phyloP scores from a whole-genome alignment of 2,888 invertebrate genomes.

The Harpagoxenus sublaevis region DNA sequence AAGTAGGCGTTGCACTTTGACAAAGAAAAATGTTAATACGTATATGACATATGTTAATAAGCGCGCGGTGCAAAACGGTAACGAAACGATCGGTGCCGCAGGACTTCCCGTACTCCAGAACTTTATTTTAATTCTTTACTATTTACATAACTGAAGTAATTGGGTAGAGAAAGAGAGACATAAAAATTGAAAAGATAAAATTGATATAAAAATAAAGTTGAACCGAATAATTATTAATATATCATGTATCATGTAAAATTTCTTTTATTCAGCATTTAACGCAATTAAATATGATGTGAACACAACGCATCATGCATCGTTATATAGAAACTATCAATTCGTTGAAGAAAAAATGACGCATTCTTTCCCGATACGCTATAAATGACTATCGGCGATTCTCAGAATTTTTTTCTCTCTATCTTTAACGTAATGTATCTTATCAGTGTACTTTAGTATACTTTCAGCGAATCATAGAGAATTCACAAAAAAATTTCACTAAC shows the following conservation, averaged over 20 bases:
- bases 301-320: slow-evolving; percentile 4
- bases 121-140: not conserved
- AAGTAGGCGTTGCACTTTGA: slow-evolving; percentile 49
- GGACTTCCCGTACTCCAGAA: not conserved
- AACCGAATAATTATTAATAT: not conserved
- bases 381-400: not conserved
- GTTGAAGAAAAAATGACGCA: slow-evolving; percentile 41
- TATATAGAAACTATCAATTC: slow-evolving; percentile 33
- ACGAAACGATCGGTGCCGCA: not conserved
- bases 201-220: not conserved
- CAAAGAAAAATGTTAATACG: slow-evolving; percentile 31
- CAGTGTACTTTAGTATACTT: not conserved
- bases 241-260: not conserved
- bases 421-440: not conserved
- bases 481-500: not conserved
- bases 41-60: slow-evolving; percentile 42
- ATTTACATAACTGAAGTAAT: slow-evolving; percentile 1
- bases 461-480: not conserved
- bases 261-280: slow-evolving; percentile 17
- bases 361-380: not conserved
- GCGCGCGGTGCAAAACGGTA: slow-evolving; percentile 11
- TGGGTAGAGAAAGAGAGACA: not conserved
- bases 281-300: not conserved
- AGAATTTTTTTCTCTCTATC: not conserved
- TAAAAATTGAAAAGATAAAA: not conserved